A percentile compares a stretch with the other conserved stretches of the same genome.
phyloP scores from a whole-genome alignment of 2,113 vertebrate species.

The Colius striatus region DNA sequence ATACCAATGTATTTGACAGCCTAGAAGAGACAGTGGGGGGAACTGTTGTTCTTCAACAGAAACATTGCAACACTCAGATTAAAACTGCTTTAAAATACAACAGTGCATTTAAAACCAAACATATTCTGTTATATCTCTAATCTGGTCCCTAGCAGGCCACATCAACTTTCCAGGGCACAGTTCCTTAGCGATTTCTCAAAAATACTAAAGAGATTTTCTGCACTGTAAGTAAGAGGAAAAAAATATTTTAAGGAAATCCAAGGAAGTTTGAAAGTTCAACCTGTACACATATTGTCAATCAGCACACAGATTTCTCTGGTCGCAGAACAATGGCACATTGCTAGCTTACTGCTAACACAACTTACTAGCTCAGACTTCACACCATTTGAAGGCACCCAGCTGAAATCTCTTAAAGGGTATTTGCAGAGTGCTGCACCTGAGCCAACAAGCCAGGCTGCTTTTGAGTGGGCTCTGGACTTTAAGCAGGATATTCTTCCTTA shows the following conservation, averaged over 20 bases:
- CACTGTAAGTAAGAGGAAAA: not conserved
- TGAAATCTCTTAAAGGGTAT: not conserved
- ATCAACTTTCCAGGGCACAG: not conserved
- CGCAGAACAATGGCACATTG: not conserved
- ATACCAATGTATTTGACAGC: not conserved
- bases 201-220: not conserved
- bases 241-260: not conserved
- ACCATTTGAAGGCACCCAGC: not conserved
- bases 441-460: not conserved
- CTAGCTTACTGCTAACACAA: not conserved
- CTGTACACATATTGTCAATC: not conserved
- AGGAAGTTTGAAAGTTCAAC: not conserved
- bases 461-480: not conserved
- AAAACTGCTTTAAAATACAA: not conserved
- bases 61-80: not conserved
- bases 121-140: not conserved
- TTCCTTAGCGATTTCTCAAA: not conserved
- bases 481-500: not conserved
- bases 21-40: not conserved
- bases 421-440: not conserved
- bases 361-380: not conserved
- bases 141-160: not conserved
- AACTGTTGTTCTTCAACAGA: not conserved
- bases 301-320: not conserved
- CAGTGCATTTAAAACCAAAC: not conserved